These are phyloP conservation scores for Peromyscus polionotus DNA, from an alignment of 2,113 vertebrate genomes.

Conservation along the genomic window DNA sequence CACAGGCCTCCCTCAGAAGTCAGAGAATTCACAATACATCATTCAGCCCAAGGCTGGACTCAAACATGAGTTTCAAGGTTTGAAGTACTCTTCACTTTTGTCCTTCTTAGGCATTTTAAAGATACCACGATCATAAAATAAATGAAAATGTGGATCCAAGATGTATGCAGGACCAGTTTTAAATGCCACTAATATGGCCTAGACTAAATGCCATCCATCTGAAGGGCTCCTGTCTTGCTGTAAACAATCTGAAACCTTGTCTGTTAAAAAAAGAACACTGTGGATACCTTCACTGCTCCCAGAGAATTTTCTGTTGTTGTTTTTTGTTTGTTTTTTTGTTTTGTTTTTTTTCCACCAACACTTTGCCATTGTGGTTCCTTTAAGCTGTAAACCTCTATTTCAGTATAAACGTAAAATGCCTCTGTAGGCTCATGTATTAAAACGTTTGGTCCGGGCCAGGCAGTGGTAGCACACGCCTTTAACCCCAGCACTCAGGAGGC, in stretches of 20 bases:
- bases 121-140: background rate
- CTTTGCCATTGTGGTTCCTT: too few species aligned
- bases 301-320: background rate
- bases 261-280: rapidly evolving
- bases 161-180: rapidly evolving
- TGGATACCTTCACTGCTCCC: rapidly evolving
- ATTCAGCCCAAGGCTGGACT: background rate
- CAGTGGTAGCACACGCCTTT: too few species aligned
- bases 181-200: background rate
- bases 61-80: background rate
- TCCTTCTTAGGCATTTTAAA: background rate
- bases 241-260: background rate
- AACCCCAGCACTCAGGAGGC: too few species aligned
- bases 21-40: rapidly evolving
- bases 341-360: too few species aligned
- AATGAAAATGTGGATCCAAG: background rate
- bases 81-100: background rate
- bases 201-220: rapidly evolving
- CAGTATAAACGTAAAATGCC: too few species aligned
- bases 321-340: too few species aligned
- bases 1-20: rapidly evolving
- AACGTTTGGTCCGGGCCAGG: background rate
- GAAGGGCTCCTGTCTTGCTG: background rate
- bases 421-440: background rate
- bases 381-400: background rate